Base-by-base conservation (phyloP, 2,797 vertebrate genomes). In the Mormyrops boulengeri region DNA sequence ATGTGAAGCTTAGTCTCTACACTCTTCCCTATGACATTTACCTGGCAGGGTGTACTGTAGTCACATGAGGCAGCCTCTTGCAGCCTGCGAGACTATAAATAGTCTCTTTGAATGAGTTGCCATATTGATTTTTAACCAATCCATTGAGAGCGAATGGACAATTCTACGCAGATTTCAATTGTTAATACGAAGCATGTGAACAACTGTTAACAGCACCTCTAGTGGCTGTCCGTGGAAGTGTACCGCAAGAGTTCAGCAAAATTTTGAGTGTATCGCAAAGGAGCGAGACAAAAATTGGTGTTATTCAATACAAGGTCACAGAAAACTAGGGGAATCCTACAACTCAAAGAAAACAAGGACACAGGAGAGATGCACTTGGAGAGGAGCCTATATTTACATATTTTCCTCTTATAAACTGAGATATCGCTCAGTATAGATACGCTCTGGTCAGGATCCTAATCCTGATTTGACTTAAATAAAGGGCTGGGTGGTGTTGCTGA, bases 101-200 rank as follows among this genome's bases (percentile, higher is more conserved):
- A 80, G 73, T 80, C 38, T 44, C 17, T 80, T 80, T 80, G 38
- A 80, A 69, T 69, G 66, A 69, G 66, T 14, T 69, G 66, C 66
- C 66, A 34, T 69, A 69, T 69, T 69, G 66, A 69, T 69, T 69
- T 69, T 69, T 14, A 69, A 69, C 66, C 66, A 69, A 69, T 69
- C 66, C 66, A 34, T 34, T 80, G 38, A 80, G 73, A 44, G 17
- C 38, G 73, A 80, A 80, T 44, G 38, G 73, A 44, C 73, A 44
- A 19, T 44, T 80, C 73, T 44, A 41, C 38, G 38, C 7, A 69
- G 49, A 66, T 73, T 49, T 8, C 8, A 95, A 93, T 94, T 92
- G 38, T 80, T 44, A 80, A 17, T 38, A 80, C 73, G 44, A 14
- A 80, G 34, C 34, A 44, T 7, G 34, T 44, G 26, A 19, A 38